Percentiles rank a stretch among this genome's conserved stretches.
These are phyloP conservation scores for Acanthococcus lagerstroemiae DNA, from an alignment of 2,888 invertebrate species.

Conservation along the genomic window DNA sequence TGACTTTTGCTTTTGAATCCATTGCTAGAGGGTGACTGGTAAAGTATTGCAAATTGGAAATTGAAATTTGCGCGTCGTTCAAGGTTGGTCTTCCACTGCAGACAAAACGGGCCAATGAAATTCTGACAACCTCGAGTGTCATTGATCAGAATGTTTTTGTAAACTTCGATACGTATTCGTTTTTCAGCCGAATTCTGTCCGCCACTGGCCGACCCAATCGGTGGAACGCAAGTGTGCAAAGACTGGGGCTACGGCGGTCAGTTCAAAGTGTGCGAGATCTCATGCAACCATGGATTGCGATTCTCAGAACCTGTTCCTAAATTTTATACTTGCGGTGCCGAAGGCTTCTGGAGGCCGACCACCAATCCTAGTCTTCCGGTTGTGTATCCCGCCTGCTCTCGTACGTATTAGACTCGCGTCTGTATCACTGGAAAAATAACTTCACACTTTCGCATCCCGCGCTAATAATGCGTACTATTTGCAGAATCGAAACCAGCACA, in stretches of 20 bases:
- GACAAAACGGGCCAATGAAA: too few relatives aligned
- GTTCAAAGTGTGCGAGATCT: constrained; percentile 88
- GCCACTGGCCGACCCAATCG: constrained; percentile 74
- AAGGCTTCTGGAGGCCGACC: constrained; percentile 94
- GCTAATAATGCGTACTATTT: too few relatives aligned
- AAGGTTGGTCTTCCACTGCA: too few relatives aligned
- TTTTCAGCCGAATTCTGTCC: constrained; percentile 81
- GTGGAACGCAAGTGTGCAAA: constrained; percentile 83
- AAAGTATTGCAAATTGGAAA: too few relatives aligned
- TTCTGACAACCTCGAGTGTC: too few relatives aligned
- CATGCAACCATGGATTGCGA: constrained; percentile 70
- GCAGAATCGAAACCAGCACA: constrained; percentile 80
- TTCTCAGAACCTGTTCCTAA: constrained; percentile 91
- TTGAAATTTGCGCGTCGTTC: too few relatives aligned
- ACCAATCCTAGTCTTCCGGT: constrained; percentile 65
- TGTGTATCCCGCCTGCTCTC: constrained; percentile 84
- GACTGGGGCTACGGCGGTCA: constrained; percentile 95
- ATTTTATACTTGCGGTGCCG: constrained; percentile 95
- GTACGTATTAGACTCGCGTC: constrained; percentile 46
- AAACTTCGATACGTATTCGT: too few relatives aligned
- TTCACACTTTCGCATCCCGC: too few relatives aligned
- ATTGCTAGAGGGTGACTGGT: too few relatives aligned
- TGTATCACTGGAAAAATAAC: not conserved
- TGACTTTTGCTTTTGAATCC: too few relatives aligned
- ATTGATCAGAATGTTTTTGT: too few relatives aligned